A percentile compares a stretch with the other conserved stretches of the same genome.
Conservation (phyloP, 23 tunicate species). For the Styela plicata region DNA sequence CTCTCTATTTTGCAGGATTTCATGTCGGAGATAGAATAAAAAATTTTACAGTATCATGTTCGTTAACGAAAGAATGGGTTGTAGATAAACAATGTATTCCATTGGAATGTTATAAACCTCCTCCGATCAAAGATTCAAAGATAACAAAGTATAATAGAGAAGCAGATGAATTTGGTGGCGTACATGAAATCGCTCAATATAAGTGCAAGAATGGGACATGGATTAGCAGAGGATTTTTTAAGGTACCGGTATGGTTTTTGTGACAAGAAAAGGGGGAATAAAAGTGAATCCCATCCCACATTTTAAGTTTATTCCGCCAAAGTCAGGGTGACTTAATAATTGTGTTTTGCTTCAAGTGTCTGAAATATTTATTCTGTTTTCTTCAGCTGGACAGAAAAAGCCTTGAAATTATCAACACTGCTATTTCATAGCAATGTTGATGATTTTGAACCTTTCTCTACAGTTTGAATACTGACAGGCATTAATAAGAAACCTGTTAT, state of each 20-base stretch:
- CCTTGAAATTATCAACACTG: no score
- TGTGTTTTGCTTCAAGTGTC: no score
- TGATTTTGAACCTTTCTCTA: no score
- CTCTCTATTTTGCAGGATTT: slow-evolving; percentile 33
- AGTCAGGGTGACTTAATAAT: no score
- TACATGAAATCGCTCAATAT: slow-evolving; percentile 37
- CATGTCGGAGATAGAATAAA: slow-evolving; percentile 15
- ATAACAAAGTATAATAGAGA: slow-evolving; percentile 7
- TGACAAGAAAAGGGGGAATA: no score
- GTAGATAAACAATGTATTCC: slow-evolving; percentile 22
- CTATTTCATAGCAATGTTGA: no score
- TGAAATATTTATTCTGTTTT: no score
- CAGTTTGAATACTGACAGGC: no score
- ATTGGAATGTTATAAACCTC: slow-evolving; percentile 36
- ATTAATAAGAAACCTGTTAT: no score
- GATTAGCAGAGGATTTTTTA: slow-evolving; percentile 56
- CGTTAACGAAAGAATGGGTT: slow-evolving; percentile 28
- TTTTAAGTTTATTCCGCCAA: no score
- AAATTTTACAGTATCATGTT: slow-evolving; percentile 28
- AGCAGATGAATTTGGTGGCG: slow-evolving; percentile 8
- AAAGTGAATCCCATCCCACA: not conserved
- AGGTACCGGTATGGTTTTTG: no score
- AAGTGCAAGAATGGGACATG: slow-evolving; percentile 46
- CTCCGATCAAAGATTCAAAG: slow-evolving; percentile 26
- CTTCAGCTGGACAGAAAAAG: no score